Evolutionary conservation across 2,113 vertebrate species (phyloP), one percentile per base, ranked within the genome.

Genomic region (Pygoscelis antarcticus): DNA sequence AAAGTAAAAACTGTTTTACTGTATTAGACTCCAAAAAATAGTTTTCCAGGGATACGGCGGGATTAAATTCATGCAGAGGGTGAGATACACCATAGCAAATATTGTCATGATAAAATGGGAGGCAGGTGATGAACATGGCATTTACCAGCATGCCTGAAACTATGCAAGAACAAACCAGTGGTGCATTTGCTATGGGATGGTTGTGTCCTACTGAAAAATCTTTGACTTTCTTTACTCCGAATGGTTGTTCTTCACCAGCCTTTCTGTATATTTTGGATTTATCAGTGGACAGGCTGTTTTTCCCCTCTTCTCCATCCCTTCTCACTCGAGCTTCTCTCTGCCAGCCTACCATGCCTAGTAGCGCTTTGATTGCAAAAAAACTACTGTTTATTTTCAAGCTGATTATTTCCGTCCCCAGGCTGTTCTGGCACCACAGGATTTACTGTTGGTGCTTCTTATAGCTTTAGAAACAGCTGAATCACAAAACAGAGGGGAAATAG

Each of bases 381-480:
- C 1, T 0, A 2, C 40, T 83, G 26, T 87, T 95, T 84, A 70
- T 95, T 96, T 96, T 83, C 91, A 76, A 80, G 36, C 58, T 91
- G 65, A 83, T 95, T 85, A 65, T 87, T 94, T 91, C 58, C 25
- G 1, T 89, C 87, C 70, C 54, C 25, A 26, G 85, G 66, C 83
- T 82, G 29, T 69, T 89, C 74, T 91, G 70, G 66, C 46, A 76
- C 86, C 66, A 42, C 66, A 62, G 62, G 42, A 72, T 89, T 93
- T 66, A 7, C 89, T 87, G 58, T 11, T 89, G n/a, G 21, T 84
- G 61, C 58, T 87, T 90, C 77, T 66, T 82, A 72, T 0, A 29
- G 34, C 57, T 79, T 89, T 89, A 27, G 38, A 85, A 94, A 70
- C 32, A 57, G 58, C 66, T 82, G 42, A 83, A 89, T 93, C 70